phyloP scores from a whole-genome alignment of 2,113 vertebrate species.

The Scomber japonicus region DNA sequence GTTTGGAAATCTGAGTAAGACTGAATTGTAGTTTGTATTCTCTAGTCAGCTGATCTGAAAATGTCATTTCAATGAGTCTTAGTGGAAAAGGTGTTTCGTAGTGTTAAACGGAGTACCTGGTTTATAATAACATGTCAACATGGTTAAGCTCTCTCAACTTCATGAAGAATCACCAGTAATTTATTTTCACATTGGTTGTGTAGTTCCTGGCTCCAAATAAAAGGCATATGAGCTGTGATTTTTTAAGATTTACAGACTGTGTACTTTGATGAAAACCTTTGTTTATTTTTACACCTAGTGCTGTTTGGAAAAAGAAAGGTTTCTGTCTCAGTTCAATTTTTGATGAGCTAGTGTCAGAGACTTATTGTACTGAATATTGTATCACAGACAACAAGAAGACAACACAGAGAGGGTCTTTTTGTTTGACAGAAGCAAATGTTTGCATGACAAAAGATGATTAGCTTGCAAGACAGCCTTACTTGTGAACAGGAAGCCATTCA shows the following conservation, averaged over 20 bases:
- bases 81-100: background rate
- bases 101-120: background rate
- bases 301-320: background rate
- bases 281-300: background rate
- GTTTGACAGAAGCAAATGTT: conserved; percentile 66
- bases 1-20: conserved; percentile 45
- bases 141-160: background rate
- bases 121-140: background rate
- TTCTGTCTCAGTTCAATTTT: conserved; percentile 9
- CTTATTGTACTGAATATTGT: conserved; percentile 22
- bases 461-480: conserved; percentile 45
- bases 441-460: conserved; percentile 78
- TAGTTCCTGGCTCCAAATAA: background rate
- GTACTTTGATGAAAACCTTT: background rate
- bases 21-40: conserved; percentile 21
- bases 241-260: background rate
- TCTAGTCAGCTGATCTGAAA: conserved; percentile 62
- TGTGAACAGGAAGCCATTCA: conserved; percentile 65
- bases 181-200: background rate
- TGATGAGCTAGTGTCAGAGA: conserved; percentile 3
- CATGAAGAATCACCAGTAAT: background rate
- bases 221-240: background rate
- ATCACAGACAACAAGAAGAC: conserved; percentile 14
- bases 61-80: conserved; percentile 12
- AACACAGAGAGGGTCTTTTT: conserved; percentile 38